Evolutionary conservation across 1,140 invertebrate species (phyloP), one percentile per base, ranked within the genome.

Genomic region (Centruroides sculpturatus): DNA sequence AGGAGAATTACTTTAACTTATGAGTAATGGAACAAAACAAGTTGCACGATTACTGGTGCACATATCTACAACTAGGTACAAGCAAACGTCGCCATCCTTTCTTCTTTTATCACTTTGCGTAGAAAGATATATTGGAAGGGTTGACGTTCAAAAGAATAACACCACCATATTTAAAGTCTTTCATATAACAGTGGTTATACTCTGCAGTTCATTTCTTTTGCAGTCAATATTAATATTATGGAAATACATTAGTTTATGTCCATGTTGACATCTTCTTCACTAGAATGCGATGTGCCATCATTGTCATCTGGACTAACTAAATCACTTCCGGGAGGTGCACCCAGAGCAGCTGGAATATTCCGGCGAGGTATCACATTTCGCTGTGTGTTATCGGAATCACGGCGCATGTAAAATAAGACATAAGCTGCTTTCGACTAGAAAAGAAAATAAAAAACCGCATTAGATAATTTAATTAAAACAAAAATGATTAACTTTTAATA

Each of bases 371-470:
- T 13, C 48, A 47, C 8, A 34, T 61, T 9, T 51, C 47, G 55
- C 34, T n/a, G 34, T 47, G 34, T 59, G 51, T 23, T 23, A 11
- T 63, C 35, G n/a, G 35, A 59, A 47, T 69, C 69, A 52, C 72
- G 63, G 41, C 69, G 67, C 59, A 76, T 70, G 65, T 79, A 79
- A 48, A 79, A 76, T 35, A 79, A 64, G 0, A 79, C 77, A 67
- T 78, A 79, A 0, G 76, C 77, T 56, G 73, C 73, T 66, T 78
- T 78, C 13, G 77, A 73, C 76, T 77, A 68, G 11, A 70, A 69
- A 58, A 41, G 63, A 63, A 59, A 66, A 55, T 53, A 12, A 10
- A 58, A 55, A 46, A 41, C 11, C 12, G 12, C 47, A 8, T 36
- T 12, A 7, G 5, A 9, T n/a, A 56, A 48, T 34, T n/a, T 5